These are phyloP conservation scores for Paramisgurnus dabryanus DNA, from an alignment of 2,113 vertebrate species.

Conservation along the genomic window DNA sequence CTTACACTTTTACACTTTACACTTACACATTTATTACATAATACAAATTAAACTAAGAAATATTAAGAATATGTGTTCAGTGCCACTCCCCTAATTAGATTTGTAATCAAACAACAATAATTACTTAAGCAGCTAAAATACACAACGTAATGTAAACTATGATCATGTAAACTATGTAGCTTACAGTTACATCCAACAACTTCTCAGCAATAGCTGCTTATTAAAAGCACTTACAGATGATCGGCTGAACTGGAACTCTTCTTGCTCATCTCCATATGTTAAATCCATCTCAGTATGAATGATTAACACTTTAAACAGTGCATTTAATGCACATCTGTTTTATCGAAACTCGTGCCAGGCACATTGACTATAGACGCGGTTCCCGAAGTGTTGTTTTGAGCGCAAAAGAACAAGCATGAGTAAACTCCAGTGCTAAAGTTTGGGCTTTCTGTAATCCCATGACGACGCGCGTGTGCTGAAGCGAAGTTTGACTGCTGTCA, in stretches of 20 bases:
- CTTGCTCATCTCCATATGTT: constrained; percentile 1
- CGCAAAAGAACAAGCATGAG: constrained; percentile 3
- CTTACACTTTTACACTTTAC: too few relatives aligned
- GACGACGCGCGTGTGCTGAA: constrained; percentile 26
- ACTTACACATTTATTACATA: too few relatives aligned
- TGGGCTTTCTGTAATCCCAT: constrained; percentile 41
- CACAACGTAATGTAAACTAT: neutral
- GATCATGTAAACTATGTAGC: neutral
- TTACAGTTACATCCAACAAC: neutral
- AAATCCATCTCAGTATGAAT: constrained; percentile 8
- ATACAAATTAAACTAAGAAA: neutral
- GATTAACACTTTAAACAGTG: neutral
- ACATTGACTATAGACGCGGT: neutral
- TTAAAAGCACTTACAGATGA: constrained; percentile 35
- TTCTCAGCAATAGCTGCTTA: neutral
- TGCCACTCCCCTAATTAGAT: neutral
- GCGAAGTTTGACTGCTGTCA: constrained; percentile 36
- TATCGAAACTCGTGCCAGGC: neutral
- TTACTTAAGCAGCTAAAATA: neutral
- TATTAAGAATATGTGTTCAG: neutral
- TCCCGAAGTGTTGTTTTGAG: constrained; percentile 10
- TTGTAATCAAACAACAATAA: too few relatives aligned
- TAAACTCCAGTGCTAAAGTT: constrained; percentile 13
- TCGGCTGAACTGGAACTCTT: neutral
- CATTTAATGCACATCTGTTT: neutral